Conservation (phyloP, 2,888 invertebrate species). For the Chymomyza procnemis region DNA sequence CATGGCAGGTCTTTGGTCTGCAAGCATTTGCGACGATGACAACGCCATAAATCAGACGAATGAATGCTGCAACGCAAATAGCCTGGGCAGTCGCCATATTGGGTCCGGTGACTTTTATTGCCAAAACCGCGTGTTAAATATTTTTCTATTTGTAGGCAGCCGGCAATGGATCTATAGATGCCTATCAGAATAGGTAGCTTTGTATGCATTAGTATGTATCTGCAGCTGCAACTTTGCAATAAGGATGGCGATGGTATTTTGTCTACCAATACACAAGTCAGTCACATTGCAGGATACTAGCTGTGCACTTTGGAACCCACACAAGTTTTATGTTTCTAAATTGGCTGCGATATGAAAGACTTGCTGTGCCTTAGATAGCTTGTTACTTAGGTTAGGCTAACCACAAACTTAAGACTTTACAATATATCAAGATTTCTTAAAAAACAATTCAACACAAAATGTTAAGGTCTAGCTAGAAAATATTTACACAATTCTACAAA, state of each 20-base stretch:
- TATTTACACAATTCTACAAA: too few species aligned
- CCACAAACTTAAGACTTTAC: too few species aligned
- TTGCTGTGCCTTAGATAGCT: too few species aligned
- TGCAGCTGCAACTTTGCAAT: not conserved
- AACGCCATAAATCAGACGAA: constrained; percentile 62
- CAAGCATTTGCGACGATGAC: constrained; percentile 29
- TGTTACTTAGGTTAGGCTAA: too few species aligned
- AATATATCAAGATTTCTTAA: too few species aligned
- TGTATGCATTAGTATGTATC: not conserved
- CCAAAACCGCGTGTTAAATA: constrained; percentile 52
- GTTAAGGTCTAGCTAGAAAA: too few species aligned
- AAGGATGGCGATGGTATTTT: not conserved
- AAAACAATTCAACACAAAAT: too few species aligned
- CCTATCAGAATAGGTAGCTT: not conserved
- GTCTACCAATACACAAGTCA: not conserved
- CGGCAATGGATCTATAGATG: not conserved
- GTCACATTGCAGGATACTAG: not conserved
- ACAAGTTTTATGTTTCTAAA: constrained; percentile 15
- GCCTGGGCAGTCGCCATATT: not conserved
- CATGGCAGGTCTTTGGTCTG: not conserved
- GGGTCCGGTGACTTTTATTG: constrained; percentile 44
- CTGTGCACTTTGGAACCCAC: not conserved
- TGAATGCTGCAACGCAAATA: constrained; percentile 27
- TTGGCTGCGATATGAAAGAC: too few species aligned
- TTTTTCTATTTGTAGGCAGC: constrained; percentile 21